Base-by-base conservation (phyloP, 92 coral and sea anemone genomes). In the Meandrina meandrites region DNA sequence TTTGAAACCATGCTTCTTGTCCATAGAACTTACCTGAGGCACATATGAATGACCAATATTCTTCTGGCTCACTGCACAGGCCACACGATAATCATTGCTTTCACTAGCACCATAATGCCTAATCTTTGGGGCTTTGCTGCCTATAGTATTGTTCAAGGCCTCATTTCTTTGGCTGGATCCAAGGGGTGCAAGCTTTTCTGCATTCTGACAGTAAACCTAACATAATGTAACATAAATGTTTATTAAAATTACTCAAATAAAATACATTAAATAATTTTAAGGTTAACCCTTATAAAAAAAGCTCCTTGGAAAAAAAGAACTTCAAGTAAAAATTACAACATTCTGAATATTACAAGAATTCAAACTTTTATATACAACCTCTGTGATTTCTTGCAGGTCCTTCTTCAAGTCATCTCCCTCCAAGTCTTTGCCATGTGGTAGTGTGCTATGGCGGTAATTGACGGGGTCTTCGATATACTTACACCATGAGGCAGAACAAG, bases 51-150 rank as follows among this genome's bases (percentile, higher is more conserved):
- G 54, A 6, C 80, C 80, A 30, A 79, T 12, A 57, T 78, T 78
- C 68, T 79, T 79, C 30, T 79, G 82, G 70, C 82, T 32, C 28
- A 79, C 82, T 47, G 82, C 82, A 79, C 86, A 87, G 1, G 90
- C 92, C 21, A 83, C 88, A 8, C 81, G 78, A 28, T 37, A 74
- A 36, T 90, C 90, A 64, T 90, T 90, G 72, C 83, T 73, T 42
- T 80, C 90, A 58, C 92, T 90, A 16, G 62, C 53, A 42, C 86
- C 86, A 80, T 90, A 90, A 40, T 90, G 92, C 48, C 92, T 31
- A 31, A 90, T 85, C 66, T 90, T 90, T 58, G 92, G 89, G 40
- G 86, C 88, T 68, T 89, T 89, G 80, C 91, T 60, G 21, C 67
- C 67, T 12, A 60, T 60, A 60, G 67, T 60, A 5, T 84, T 48